Evolutionary conservation across 2,888 invertebrate genomes (phyloP).

Genomic region (Hydrotaea cyrtoneurina): DNA sequence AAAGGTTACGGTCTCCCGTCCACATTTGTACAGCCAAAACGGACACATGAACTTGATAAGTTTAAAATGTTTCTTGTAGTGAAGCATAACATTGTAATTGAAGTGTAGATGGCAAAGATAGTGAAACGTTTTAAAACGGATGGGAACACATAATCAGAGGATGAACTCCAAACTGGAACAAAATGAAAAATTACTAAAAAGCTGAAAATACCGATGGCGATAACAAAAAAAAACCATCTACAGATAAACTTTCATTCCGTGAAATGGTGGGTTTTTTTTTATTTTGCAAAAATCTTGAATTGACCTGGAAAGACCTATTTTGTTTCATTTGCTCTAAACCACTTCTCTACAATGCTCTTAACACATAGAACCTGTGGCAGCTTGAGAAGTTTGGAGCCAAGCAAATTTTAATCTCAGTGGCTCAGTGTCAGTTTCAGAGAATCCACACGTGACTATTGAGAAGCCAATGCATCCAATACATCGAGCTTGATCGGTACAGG

Average conservation of each 20-base stretch:
- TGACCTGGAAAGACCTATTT: no score
- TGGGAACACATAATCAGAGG: conserved; percentile 2
- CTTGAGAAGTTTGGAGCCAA: no score
- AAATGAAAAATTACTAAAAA: conserved; percentile 31
- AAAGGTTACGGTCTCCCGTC: conserved; percentile 51
- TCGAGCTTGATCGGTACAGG: no score
- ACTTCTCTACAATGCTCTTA: no score
- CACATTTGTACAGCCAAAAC: conserved; percentile 40
- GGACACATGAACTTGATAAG: conserved; percentile 11
- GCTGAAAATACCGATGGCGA: neutral
- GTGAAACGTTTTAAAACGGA: neutral
- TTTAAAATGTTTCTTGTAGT: neutral
- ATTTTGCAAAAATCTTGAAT: no score
- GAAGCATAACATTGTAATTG: conserved; percentile 37
- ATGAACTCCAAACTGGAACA: conserved; percentile 30
- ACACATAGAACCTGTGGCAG: no score
- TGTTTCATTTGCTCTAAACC: no score
- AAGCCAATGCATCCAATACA: no score
- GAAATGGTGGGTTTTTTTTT: no score
- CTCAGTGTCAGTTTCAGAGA: no score
- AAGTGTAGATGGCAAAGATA: conserved; percentile 50
- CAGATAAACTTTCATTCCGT: conserved; percentile 1
- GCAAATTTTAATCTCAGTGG: no score
- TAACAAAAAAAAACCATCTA: neutral
- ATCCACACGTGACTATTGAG: no score